Conservation (phyloP, 2,113 vertebrate genomes). For the Amphiprion ocellaris region DNA sequence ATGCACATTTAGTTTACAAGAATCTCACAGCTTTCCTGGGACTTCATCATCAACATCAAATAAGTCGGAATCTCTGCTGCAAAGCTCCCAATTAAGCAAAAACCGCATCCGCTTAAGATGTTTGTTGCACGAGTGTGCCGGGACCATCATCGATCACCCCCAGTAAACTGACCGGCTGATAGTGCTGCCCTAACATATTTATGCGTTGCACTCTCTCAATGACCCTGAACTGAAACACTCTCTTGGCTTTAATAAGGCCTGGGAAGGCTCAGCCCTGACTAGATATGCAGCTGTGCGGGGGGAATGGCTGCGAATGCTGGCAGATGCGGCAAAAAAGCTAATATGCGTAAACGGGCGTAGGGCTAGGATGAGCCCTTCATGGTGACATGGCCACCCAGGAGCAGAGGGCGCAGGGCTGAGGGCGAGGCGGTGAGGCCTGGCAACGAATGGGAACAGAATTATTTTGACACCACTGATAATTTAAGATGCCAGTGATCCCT, state of each 20-base stretch:
- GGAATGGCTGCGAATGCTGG: constrained; percentile 73
- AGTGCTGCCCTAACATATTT: constrained; percentile 84
- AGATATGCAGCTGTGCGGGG: constrained; percentile 42
- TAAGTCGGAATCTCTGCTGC: constrained; percentile 74
- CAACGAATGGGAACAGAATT: constrained; percentile 81
- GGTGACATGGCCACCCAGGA: constrained; percentile 75
- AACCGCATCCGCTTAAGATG: constrained; percentile 85
- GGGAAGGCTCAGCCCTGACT: constrained; percentile 52
- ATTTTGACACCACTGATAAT: constrained; percentile 86
- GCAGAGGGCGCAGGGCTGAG: constrained; percentile 53
- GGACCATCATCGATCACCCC: constrained; percentile 84
- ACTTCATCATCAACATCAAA: constrained; percentile 81
- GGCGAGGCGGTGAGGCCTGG: constrained; percentile 69
- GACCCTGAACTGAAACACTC: constrained; percentile 80
- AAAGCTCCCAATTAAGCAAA: constrained; percentile 90
- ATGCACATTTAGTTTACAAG: constrained; percentile 79
- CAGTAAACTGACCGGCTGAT: constrained; percentile 82
- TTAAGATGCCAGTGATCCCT: constrained; percentile 77
- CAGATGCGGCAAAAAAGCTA: constrained; percentile 84
- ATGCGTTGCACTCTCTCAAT: constrained; percentile 76
- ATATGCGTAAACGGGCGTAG: constrained; percentile 83
- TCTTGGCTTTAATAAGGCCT: constrained; percentile 78
- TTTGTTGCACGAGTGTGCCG: constrained; percentile 82
- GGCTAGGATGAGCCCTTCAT: constrained; percentile 74
- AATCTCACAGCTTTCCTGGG: constrained; percentile 78